Base-by-base conservation (phyloP, 2,113 vertebrate genomes). In the Zosterops pallidus region DNA sequence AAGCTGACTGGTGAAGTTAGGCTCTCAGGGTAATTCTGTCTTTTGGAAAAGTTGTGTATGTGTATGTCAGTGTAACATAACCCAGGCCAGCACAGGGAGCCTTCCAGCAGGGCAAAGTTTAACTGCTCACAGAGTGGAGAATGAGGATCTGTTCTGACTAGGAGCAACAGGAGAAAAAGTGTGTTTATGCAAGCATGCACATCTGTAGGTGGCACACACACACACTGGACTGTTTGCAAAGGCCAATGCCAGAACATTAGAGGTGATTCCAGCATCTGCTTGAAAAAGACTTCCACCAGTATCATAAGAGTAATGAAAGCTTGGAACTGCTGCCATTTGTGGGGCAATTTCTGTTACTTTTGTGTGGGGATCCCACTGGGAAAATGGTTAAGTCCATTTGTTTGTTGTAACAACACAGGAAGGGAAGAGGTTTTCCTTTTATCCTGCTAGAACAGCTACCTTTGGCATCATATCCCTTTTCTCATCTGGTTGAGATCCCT, bases 351-450 rank as follows among this genome's bases (percentile, higher is more conserved):
- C 57, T 95, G 28, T 67, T 94, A 50, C 87, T 89, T 91, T 87
- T 65, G n/a, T 44, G 18, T 16, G 29, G 21, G 5, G 9, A 80
- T 90, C 31, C 55, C 42, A 24, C 13, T 65, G 44, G 70, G 21
- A 83, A 91, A 89, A 89, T 65, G 7, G 17, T 26, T 57, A 25
- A 24, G 10, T 72, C 49, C 49, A 24, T 63, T 86, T 91, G 57
- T 91, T 97, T 91, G 59, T 72, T 92, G 19, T 91, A 91, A 92
- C 70, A 94, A 65, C 75, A 77, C 67, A 89, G 89, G 83, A 96
- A 94, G 92, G 80, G 89, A 96, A 97, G 76, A 92, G 88, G 33
- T 78, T 89, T 96, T 89, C 33, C 83, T 91, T 93, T 95, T 60
- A 89, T 92, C 86, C 44, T 86, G 91, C 80, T 94, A 14, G 83